A percentile compares a stretch with the other conserved stretches of the same genome.
Conservation (phyloP, 2,888 invertebrate genomes). For the Lamellibrachia satsuma region DNA sequence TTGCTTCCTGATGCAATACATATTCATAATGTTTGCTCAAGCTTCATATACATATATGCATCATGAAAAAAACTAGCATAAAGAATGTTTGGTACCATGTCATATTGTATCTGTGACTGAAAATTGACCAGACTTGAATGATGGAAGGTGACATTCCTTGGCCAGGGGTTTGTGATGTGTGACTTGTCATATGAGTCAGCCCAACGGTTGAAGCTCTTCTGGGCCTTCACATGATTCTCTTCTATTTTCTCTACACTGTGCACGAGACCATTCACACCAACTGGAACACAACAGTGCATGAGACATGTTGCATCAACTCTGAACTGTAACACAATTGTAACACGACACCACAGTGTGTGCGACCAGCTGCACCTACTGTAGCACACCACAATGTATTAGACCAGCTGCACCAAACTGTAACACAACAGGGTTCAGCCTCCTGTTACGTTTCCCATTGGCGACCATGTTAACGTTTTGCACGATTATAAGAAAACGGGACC, state of each 20-base stretch:
- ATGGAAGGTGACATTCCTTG: background rate
- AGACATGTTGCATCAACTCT: background rate
- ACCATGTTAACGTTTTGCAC: background rate
- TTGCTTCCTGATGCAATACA: too few relatives aligned
- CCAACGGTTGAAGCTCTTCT: background rate
- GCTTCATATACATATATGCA: background rate
- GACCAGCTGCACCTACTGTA: background rate
- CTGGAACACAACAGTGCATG: background rate
- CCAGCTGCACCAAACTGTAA: background rate
- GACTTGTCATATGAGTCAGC: background rate
- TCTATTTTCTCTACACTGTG: background rate
- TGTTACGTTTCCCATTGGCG: background rate
- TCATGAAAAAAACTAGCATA: background rate
- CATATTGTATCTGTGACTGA: background rate
- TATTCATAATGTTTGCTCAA: background rate
- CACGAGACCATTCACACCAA: background rate
- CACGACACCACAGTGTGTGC: background rate
- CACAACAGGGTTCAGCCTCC: background rate
- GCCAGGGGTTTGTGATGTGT: background rate
- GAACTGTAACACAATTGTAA: background rate
- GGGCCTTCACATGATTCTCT: background rate
- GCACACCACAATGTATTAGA: background rate
- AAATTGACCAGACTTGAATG: background rate
- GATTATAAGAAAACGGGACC: too few relatives aligned
- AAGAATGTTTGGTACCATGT: background rate